A percentile compares a stretch with the other conserved stretches of the same genome.
phyloP scores from a whole-genome alignment of 2,797 vertebrate genomes.

The Aplochiton taeniatus region DNA sequence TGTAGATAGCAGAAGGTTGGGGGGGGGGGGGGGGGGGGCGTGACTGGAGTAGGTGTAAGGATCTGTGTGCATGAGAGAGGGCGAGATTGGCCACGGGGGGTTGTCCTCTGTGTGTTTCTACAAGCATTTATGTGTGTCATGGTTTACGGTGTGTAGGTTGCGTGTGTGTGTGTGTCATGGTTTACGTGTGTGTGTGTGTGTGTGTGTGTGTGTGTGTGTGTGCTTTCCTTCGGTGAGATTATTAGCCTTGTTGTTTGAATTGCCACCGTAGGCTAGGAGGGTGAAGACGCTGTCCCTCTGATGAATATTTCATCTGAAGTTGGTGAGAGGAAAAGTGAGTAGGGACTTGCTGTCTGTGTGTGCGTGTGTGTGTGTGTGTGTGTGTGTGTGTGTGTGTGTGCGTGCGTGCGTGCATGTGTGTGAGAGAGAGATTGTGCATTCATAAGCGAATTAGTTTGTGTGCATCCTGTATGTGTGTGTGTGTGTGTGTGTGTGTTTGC shows the following conservation, averaged over 20 bases:
- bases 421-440: neutral
- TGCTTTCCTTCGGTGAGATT: constrained; percentile 22
- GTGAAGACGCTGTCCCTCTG: constrained; percentile 55
- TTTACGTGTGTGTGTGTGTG: constrained; percentile 15
- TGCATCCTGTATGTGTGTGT: no score
- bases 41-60: no score
- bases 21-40: no score
- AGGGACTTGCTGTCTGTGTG: constrained; percentile 21
- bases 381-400: neutral
- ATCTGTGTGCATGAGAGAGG: no score
- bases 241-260: constrained; percentile 42
- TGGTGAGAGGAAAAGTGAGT: neutral
- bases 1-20: no score
- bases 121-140: no score
- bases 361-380: constrained; percentile 1
- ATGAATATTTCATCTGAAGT: constrained; percentile 53
- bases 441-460: neutral
- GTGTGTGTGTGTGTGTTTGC: neutral
- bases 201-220: constrained; percentile 1
- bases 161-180: constrained; percentile 11
- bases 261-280: constrained; percentile 50
- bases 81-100: neutral
- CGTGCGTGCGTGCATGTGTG: neutral
- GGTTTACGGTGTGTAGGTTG: neutral
- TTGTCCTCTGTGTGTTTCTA: neutral